Percentiles rank a stretch among this genome's conserved stretches.
phyloP scores from a whole-genome alignment of 2,797 vertebrate genomes.

The Eulemur albifrons region DNA sequence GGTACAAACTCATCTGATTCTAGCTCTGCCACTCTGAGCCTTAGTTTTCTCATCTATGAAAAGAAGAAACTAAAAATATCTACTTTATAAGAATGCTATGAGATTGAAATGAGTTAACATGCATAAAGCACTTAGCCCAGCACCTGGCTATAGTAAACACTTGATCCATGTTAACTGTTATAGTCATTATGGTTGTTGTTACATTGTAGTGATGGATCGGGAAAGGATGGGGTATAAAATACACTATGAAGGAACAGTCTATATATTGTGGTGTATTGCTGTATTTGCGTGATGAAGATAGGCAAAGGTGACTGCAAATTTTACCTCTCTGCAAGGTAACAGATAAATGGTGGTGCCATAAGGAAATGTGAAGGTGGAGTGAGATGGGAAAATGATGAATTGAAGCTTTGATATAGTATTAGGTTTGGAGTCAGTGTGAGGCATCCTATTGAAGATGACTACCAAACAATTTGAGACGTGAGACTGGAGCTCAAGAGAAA shows the following conservation, averaged over 20 bases:
- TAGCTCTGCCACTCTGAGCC: neutral
- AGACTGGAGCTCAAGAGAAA: neutral
- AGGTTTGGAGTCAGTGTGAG: neutral
- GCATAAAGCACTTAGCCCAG: neutral
- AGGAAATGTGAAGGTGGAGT: neutral
- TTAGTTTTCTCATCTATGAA: conserved; percentile 9
- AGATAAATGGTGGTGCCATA: neutral
- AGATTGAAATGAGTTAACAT: neutral
- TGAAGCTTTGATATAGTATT: neutral
- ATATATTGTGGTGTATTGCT: neutral
- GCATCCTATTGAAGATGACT: neutral
- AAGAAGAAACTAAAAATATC: neutral
- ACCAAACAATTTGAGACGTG: neutral
- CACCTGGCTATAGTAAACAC: neutral
- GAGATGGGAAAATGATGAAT: neutral
- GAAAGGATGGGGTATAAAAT: neutral
- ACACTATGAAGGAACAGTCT: neutral
- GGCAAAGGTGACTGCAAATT: neutral
- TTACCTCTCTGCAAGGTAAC: neutral
- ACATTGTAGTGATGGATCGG: neutral
- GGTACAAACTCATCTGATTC: conserved; percentile 8
- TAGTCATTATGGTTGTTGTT: neutral
- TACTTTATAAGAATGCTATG: neutral
- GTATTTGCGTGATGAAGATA: neutral
- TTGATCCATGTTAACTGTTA: neutral